These are phyloP conservation scores for Pycnomerus fuliginosus DNA, from an alignment of 2,888 invertebrate genomes.

Conservation along the genomic window DNA sequence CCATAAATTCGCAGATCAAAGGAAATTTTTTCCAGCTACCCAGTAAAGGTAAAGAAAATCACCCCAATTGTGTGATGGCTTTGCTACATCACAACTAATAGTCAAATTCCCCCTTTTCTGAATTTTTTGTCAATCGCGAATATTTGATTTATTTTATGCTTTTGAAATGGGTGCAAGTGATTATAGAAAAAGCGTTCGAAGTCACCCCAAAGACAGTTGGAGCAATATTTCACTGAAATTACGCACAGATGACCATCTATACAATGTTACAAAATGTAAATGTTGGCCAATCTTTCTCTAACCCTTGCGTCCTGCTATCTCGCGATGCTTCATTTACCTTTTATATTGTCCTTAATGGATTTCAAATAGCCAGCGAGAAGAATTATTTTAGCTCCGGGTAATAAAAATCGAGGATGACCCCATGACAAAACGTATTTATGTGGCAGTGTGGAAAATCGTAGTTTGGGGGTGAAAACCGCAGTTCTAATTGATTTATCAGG, in stretches of 20 bases:
- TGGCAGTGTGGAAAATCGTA: slow-evolving; percentile 33
- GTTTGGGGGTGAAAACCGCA: slow-evolving; percentile 9
- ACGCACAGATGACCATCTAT: slow-evolving; percentile 47
- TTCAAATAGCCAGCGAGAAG: slow-evolving; percentile 39
- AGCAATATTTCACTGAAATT: slow-evolving; percentile 46
- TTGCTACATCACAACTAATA: no score
- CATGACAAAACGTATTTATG: slow-evolving; percentile 40
- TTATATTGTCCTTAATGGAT: slow-evolving; percentile 44
- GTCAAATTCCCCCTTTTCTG: no score
- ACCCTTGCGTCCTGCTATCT: slow-evolving; percentile 45
- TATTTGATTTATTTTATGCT: slow-evolving; percentile 20
- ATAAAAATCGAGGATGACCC: slow-evolving; percentile 40
- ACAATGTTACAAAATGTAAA: slow-evolving; percentile 51
- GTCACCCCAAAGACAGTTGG: slow-evolving; percentile 35
- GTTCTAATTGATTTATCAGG: slow-evolving; percentile 52
- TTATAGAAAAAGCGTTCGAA: slow-evolving; percentile 12
- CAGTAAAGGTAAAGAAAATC: no score
- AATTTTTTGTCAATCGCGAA: slow-evolving; percentile 8
- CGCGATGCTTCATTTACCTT: slow-evolving; percentile 51
- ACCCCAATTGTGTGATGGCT: no score
- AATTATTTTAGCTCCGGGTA: slow-evolving; percentile 40
- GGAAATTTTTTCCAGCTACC: no score
- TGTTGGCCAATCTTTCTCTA: slow-evolving; percentile 44
- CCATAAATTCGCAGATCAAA: no score
- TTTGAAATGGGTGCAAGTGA: slow-evolving; percentile 20